phyloP scores from a whole-genome alignment of 2,113 vertebrate genomes.

The Ellobius talpinus region DNA sequence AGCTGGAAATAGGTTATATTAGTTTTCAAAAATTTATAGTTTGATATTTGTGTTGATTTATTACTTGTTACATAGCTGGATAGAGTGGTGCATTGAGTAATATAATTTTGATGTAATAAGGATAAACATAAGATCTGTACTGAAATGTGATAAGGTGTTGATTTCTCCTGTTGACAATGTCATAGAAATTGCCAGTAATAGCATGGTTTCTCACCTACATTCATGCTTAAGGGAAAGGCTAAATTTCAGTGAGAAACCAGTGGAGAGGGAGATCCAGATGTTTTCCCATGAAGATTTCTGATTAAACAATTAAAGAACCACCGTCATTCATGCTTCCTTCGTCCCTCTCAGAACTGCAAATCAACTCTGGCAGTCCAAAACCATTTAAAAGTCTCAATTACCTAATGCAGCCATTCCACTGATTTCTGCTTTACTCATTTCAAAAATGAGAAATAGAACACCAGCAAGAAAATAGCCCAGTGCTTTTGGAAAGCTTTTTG shows the following conservation, averaged over 20 bases:
- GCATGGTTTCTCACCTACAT: neutral
- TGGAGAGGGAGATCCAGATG: neutral
- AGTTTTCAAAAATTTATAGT: neutral
- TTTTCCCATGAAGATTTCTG: conserved; percentile 28
- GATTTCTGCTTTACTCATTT: conserved; percentile 77
- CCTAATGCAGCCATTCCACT: conserved; percentile 41
- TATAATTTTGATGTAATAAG: conserved; percentile 15
- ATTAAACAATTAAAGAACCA: neutral
- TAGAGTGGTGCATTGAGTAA: conserved; percentile 25
- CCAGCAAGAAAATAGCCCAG: conserved; percentile 55
- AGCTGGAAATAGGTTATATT: neutral
- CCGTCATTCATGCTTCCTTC: conserved; percentile 32
- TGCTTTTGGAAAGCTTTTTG: conserved; percentile 65
- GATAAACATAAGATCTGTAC: neutral
- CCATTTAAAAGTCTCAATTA: conserved; percentile 75
- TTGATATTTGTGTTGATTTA: conserved; percentile 46
- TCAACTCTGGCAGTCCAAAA: conserved; percentile 60
- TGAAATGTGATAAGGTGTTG: neutral
- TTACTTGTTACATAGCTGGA: neutral
- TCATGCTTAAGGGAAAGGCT: conserved; percentile 28
- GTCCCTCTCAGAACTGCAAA: conserved; percentile 31
- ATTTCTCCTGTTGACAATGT: conserved; percentile 32
- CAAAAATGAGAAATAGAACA: conserved; percentile 68
- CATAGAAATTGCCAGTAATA: neutral
- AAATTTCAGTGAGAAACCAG: conserved; percentile 21